Evolutionary conservation across 2,113 vertebrate genomes (phyloP).

Genomic region (Xiphias gladius): DNA sequence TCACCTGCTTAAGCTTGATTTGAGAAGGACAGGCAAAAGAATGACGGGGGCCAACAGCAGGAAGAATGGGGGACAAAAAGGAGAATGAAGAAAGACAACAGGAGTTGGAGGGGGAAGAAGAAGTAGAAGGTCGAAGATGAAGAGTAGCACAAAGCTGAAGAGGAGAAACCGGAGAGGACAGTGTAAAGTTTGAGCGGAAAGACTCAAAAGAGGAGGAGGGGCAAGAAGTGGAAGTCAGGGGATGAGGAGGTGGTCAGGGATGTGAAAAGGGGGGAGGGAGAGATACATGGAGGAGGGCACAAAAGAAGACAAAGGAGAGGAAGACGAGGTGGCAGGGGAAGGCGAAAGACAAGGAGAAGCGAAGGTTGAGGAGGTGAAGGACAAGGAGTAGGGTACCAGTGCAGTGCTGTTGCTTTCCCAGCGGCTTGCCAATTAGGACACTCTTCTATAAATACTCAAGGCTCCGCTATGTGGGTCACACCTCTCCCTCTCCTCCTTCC

Average conservation of each 20-base stretch:
- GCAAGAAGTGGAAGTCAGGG: neutral
- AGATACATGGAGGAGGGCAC: neutral
- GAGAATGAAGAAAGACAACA: neutral
- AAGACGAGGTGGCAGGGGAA: conserved; percentile 21
- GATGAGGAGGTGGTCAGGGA: neutral
- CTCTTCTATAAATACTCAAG: conserved; percentile 85
- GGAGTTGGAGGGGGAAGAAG: neutral
- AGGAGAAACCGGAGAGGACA: conserved; percentile 17
- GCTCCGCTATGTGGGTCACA: conserved; percentile 84
- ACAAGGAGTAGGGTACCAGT: conserved; percentile 73
- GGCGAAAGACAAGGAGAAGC: conserved; percentile 63
- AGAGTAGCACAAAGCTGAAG: conserved; percentile 1
- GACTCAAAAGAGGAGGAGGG: neutral
- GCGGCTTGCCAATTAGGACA: conserved; percentile 85
- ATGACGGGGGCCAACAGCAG: neutral
- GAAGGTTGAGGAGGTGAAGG: conserved; percentile 63
- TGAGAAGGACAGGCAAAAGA: neutral
- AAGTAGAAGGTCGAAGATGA: neutral
- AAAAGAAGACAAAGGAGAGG: neutral
- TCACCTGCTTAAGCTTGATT: neutral
- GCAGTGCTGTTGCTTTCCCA: conserved; percentile 74
- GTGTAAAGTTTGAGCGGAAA: conserved; percentile 57
- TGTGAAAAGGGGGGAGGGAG: conserved; percentile 4
- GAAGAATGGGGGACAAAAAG: neutral
- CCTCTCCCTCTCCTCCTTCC: conserved; percentile 73